Evolutionary conservation across 53 echinoderm and acorn worm genomes (phyloP), one percentile per base, ranked within the genome.

Genomic region (Echinometra lucunter): DNA sequence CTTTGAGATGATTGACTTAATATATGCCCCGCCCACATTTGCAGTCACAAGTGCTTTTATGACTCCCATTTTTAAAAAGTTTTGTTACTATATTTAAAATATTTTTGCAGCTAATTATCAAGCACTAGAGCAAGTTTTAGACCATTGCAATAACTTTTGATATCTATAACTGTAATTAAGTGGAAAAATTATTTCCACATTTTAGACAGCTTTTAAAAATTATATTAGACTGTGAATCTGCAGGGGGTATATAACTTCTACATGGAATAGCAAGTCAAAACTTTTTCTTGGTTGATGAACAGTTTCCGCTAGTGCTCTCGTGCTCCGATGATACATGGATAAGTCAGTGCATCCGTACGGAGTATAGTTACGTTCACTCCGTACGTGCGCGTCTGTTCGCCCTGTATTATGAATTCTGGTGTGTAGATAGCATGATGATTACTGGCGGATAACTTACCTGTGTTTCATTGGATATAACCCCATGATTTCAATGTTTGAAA

Each of bases 401-500:
- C 74, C 12, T 0, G 11, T 47, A 85, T 47, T 9, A 85, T 28
- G 45, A 85, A 49, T n/a, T 47, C 49, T 85, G 47, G 85, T 85
- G 19, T 45, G 6, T 15, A 85, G 85, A n/a, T 45, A 49, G 49
- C 47, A 85, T 28, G 28, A 85, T 85, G 85, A 28, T 1, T 49
- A 49, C 53, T n/a, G 7, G 53, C 72, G 70, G 72, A 69, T 70
- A 91, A 66, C 25, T 37, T 58, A 38, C 90, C 91, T 67, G 56
- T 21, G n/a, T 49, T 30, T 92, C 49, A 35, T 34, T 80, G 92
- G 92, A 92, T 78, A 19, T 92, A 78, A 92, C 92, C 92, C 92
- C 92, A 74, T 92, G 92, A 78, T 92, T 92, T 92, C 92, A 92
- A 37, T 92, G 37, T 35, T 92, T 92, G 92, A 92, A 92, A 78